phyloP scores from a whole-genome alignment of 2,888 invertebrate species.

The Dione vanillae region DNA sequence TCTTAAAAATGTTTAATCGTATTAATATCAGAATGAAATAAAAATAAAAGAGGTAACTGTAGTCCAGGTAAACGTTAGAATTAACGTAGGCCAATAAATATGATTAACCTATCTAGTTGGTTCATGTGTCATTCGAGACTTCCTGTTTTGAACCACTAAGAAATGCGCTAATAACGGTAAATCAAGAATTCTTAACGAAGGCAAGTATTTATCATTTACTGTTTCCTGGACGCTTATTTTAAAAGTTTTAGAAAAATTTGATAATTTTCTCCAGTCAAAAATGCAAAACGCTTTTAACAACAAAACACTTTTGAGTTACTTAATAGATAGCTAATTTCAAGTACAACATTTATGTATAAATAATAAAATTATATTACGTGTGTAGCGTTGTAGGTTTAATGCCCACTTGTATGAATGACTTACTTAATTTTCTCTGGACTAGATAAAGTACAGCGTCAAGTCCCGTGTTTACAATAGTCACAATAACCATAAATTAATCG shows the following conservation, averaged over 20 bases:
- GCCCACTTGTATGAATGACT: too few species aligned
- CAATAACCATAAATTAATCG: too few species aligned
- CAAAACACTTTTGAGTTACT: neutral
- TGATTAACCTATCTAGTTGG: conserved; percentile 60
- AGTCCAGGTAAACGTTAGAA: conserved; percentile 51
- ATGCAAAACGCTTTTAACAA: neutral
- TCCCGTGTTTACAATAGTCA: too few species aligned
- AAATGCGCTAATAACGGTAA: conserved; percentile 65
- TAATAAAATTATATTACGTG: too few species aligned
- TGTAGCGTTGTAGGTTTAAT: too few species aligned
- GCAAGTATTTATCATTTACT: conserved; percentile 5
- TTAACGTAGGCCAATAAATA: conserved; percentile 53
- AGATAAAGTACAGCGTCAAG: too few species aligned
- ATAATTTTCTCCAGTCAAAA: too few species aligned
- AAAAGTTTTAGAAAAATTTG: neutral
- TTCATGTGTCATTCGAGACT: conserved; percentile 60
- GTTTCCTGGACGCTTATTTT: neutral
- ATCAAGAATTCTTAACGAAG: conserved; percentile 34
- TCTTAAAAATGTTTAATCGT: too few species aligned
- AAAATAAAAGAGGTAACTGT: conserved; percentile 56
- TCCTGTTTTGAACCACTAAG: conserved; percentile 58
- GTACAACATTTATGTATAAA: too few species aligned
- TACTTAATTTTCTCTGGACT: too few species aligned
- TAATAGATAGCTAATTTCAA: neutral
- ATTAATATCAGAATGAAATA: too few species aligned